Evolutionary conservation across 2,113 vertebrate genomes (phyloP).

Genomic region (Sciurus niger): DNA sequence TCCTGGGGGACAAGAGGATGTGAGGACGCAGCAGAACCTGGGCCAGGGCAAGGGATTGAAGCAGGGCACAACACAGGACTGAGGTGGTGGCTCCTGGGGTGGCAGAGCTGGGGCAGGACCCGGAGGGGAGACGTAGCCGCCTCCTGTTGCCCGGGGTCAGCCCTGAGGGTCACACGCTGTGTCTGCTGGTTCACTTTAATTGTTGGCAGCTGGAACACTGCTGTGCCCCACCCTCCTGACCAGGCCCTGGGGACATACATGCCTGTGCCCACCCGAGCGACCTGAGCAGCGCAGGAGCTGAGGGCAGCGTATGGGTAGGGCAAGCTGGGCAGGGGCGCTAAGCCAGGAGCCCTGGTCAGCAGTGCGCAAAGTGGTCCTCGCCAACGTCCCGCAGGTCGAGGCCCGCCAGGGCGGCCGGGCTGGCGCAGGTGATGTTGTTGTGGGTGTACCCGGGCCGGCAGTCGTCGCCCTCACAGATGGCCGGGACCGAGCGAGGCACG

Average conservation of each 20-base stretch:
- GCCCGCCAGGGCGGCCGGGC: slow-evolving; percentile 89
- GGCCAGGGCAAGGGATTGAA: background rate
- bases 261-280: background rate
- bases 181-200: slow-evolving; percentile 64
- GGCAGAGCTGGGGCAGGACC: background rate
- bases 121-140: background rate
- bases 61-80: accelerated
- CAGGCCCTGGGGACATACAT: background rate
- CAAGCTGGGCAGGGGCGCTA: background rate
- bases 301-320: background rate
- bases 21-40: background rate
- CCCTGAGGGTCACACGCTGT: background rate
- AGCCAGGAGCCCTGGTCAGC: slow-evolving; percentile 78
- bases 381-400: slow-evolving; percentile 93
- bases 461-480: slow-evolving; percentile 92
- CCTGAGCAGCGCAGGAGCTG: background rate
- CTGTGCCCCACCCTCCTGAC: background rate
- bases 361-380: slow-evolving; percentile 90
- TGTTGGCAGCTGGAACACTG: background rate
- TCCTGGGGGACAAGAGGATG: background rate
- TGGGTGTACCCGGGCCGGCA: slow-evolving; percentile 91
- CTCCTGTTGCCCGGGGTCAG: background rate
- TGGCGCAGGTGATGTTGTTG: slow-evolving; percentile 96
- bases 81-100: background rate
- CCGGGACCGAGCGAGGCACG: slow-evolving; percentile 93